Evolutionary conservation across 2,888 invertebrate genomes (phyloP).

Genomic region (Patella caerulea): DNA sequence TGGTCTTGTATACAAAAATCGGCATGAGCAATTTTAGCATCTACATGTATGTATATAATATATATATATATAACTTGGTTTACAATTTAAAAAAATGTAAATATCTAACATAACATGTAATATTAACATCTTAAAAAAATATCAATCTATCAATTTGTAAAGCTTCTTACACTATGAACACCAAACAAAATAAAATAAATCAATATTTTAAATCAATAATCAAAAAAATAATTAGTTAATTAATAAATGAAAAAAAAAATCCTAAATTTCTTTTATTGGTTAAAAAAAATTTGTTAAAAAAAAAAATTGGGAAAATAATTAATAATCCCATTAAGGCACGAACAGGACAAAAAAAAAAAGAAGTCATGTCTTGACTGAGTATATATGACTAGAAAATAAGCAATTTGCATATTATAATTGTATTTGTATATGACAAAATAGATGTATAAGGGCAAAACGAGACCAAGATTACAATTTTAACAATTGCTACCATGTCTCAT

Average conservation of each 20-base stretch:
- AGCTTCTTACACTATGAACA: constrained; percentile 60
- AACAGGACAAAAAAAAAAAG: constrained; percentile 45
- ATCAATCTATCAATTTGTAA: constrained; percentile 53
- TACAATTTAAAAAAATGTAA: constrained; percentile 32
- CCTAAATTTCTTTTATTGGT: not conserved
- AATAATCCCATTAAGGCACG: constrained; percentile 64
- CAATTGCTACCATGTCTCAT: constrained; percentile 5
- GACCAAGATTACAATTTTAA: constrained; percentile 18
- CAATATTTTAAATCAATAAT: constrained; percentile 38
- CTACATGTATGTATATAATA: constrained; percentile 11
- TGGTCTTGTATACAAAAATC: constrained; percentile 26
- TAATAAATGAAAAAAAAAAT: not conserved
- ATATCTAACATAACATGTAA: constrained; percentile 45
- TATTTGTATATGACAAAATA: constrained; percentile 12
- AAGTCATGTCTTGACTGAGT: constrained; percentile 62
- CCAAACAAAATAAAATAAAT: constrained; percentile 48
- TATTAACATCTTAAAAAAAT: constrained; percentile 57
- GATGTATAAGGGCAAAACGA: constrained; percentile 34
- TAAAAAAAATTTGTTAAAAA: constrained; percentile 27
- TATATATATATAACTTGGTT: not conserved
- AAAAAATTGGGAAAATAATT: constrained; percentile 1
- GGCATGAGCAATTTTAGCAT: constrained; percentile 41
- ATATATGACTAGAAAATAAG: constrained; percentile 51
- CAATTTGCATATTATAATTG: constrained; percentile 30
- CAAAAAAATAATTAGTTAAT: constrained; percentile 3